phyloP scores from a whole-genome alignment of 2,113 vertebrate genomes.

The Taxidea taxus region DNA sequence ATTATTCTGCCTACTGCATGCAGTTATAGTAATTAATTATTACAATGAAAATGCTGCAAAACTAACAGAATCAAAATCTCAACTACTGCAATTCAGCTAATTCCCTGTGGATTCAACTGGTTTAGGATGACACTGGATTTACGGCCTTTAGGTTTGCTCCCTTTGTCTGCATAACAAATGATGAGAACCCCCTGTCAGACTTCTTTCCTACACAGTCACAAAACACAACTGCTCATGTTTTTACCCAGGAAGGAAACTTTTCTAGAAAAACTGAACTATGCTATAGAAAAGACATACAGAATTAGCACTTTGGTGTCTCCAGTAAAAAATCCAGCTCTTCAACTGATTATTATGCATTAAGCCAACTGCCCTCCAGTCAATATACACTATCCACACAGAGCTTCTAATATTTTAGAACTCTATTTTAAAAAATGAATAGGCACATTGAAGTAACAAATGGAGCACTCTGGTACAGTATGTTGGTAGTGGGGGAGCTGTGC shows the following conservation, averaged over 20 bases:
- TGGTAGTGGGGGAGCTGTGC: accelerated
- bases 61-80: not conserved
- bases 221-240: not conserved
- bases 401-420: not conserved
- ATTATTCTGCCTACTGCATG: not conserved
- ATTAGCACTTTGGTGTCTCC: not conserved
- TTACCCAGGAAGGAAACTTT: not conserved
- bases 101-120: too few relatives aligned
- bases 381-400: not conserved
- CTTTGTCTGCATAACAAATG: not conserved
- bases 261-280: not conserved
- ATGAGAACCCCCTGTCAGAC: not conserved
- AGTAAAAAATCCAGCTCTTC: not conserved
- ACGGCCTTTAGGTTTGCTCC: not conserved
- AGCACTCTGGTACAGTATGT: not conserved
- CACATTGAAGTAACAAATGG: accelerated
- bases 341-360: not conserved
- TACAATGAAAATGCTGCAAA: not conserved
- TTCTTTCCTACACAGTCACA: not conserved
- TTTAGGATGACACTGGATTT: not conserved
- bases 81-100: not conserved
- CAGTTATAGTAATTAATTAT: not conserved
- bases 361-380: not conserved
- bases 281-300: not conserved
- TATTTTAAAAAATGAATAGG: not conserved